Evolutionary conservation across 1,140 invertebrate genomes (phyloP), one percentile per base, ranked within the genome.

Genomic region (Ceratina japonica): DNA sequence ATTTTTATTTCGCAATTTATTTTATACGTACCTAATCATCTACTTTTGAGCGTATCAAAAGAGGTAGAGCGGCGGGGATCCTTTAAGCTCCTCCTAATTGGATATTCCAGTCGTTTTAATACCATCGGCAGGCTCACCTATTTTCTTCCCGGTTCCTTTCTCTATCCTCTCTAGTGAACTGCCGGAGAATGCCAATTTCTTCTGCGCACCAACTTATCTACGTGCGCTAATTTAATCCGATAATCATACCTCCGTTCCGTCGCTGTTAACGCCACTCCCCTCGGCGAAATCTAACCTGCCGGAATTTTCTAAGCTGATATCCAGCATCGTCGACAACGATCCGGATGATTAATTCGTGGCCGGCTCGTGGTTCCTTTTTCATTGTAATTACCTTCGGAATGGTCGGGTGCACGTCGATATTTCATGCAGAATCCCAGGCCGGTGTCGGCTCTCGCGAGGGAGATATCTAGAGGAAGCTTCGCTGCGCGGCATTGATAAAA

Each of bases 61-160:
- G 44, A 44, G 18, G 16, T 58, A 69, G 12, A 3, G 27, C 58
- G 24, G 24, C 24, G 15, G 44, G 24, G 49, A 77, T 77, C 75
- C 62, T 49, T 68, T 71, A 71, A 62, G 75, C 68, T 71, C 16
- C 75, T 8, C 58, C 68, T 77, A 77, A 77, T 77, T 77, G 75
- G 75, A 77, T 77, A 77, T 77, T 62, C 75, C 75, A 20, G 15
- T 15, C 58, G 66, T 77, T 77, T 77, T 71, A 71, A 77, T 77
- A 68, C 66, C 75, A 5, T 44, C 18, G 13, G 18, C n/a, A 27
- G 54, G 20, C 15, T 5, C 51, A 22, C 24, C 37, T 54, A 59
- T 24, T 62, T 58, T 62, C 20, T 24, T 54, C 7, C 27, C 49
- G 12, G n/a, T 24, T 62, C 15, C 66, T 44, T 62, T n/a, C 18